Evolutionary conservation across 1,140 invertebrate species (phyloP), one percentile per base, ranked within the genome.

Genomic region (Pseudachorutes palmiensis): DNA sequence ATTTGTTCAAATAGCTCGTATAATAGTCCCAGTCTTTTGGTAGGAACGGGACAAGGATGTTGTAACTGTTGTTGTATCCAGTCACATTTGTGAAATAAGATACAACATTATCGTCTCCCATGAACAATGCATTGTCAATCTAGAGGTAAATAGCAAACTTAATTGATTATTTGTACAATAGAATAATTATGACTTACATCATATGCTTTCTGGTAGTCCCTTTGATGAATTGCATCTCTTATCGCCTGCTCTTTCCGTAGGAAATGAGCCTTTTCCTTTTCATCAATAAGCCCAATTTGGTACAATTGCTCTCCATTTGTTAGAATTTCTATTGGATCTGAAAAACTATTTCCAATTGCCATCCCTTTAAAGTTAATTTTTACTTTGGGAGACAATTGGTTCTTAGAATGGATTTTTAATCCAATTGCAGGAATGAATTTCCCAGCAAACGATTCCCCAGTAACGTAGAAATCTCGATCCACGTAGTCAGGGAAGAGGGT

Each of bases 401-500:
- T 88, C 31, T 85, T 82, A 70, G 82, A 81, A 75, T 91, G 85
- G 59, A 92, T 91, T 22, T 86, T 84, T 74, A 88, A 84, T 0
- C 84, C 85, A 12, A 90, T 75, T 0, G 87, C 85, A 16, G 89
- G 89, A 0, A 91, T 85, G 81, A 91, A 91, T 71, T 83, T 84
- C 5, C 30, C 57, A 14, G 3, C 30, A 62, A 74, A 76, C 3
- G 75, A 76, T 61, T 80, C 78, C 49, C 79, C 79, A 58, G 79
- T 79, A 22, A 76, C 70, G 73, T 79, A 80, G 65, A 81, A 79
- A 28, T 77, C 75, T 71, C 75, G 76, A 12, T 71, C 65, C 67
- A 76, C 70, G 51, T 68, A 74, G 61, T 79, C 70, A 51, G 75
- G 69, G 66, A 77, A 81, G 2, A 79, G 67, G 48, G 73, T 69